Evolutionary conservation across 2,797 vertebrate species (phyloP).

Genomic region (Scolopax rusticola): DNA sequence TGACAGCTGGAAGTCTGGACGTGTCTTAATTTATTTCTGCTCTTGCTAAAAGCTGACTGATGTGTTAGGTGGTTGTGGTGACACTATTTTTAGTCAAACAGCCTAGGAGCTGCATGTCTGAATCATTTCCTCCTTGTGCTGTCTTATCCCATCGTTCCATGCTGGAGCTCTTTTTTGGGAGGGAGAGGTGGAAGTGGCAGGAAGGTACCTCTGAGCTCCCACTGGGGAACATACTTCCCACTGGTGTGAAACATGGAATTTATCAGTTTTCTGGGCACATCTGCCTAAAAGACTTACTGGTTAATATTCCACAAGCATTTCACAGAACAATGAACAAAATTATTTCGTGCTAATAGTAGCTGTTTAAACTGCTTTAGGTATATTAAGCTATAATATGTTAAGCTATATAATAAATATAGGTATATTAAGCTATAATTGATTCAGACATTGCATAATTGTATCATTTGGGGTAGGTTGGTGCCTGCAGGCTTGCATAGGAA

Average conservation of each 20-base stretch:
- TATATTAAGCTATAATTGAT: neutral
- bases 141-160: accelerated
- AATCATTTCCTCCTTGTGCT: neutral
- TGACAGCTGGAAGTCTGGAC: neutral
- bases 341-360: neutral
- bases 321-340: neutral
- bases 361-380: neutral
- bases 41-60: neutral
- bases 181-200: neutral
- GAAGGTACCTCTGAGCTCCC: neutral
- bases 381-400: neutral
- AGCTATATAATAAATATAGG: neutral
- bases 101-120: neutral
- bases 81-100: neutral
- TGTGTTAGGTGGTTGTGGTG: neutral
- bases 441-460: neutral
- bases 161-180: neutral
- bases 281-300: neutral
- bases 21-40: neutral
- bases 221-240: accelerated
- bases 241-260: neutral
- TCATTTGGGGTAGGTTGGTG: neutral
- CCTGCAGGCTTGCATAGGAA: neutral
- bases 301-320: neutral
- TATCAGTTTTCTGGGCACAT: neutral